Percentiles rank a stretch among this genome's conserved stretches.
Evolutionary conservation across 2,113 vertebrate genomes (phyloP).

Genomic region (Shinisaurus crocodilurus): DNA sequence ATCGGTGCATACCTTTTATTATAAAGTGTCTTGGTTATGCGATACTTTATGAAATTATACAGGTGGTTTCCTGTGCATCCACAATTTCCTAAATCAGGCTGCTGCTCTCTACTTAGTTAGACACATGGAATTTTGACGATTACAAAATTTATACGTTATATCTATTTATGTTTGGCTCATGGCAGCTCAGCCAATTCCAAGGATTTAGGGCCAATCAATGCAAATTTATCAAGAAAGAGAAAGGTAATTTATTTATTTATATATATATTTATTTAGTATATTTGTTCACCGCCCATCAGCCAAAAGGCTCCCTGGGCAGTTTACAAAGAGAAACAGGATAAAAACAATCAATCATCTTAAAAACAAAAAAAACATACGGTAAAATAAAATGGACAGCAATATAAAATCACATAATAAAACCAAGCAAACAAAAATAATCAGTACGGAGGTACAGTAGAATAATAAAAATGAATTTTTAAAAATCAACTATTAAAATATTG

Average conservation of each 20-base stretch:
- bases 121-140: neutral
- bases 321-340: no score
- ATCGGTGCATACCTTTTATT: neutral
- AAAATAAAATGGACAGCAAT: no score
- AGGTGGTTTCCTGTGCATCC: neutral
- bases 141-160: neutral
- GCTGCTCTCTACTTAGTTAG: neutral
- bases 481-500: no score
- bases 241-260: neutral
- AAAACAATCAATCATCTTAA: no score
- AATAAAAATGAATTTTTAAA: no score
- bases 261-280: neutral
- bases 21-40: constrained; percentile 1
- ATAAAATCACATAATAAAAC: no score
- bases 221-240: neutral
- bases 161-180: neutral
- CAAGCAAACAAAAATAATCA: no score
- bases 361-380: no score
- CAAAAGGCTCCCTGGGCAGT: no score
- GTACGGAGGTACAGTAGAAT: no score
- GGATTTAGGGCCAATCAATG: neutral
- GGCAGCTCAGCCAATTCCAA: neutral
- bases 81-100: neutral
- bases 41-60: neutral
- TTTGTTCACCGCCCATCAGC: no score